Percentiles rank a stretch among this genome's conserved stretches.
Conservation (phyloP, 2,797 vertebrate species). For the Urophycis tenuis region DNA sequence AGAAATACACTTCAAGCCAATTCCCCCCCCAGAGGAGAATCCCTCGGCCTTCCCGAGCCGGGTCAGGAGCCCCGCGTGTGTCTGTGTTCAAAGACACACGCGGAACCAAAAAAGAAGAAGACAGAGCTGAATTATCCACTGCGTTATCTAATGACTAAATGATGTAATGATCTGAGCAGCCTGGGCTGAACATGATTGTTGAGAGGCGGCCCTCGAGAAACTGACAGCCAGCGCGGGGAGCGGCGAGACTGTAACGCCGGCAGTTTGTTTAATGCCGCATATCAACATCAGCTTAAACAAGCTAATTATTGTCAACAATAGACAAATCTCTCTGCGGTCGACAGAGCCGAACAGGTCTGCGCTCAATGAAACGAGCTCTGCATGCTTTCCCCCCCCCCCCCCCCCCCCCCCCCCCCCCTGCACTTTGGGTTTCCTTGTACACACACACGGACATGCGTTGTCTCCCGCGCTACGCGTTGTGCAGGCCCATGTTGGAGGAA, state of each 20-base stretch:
- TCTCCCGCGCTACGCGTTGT: background rate
- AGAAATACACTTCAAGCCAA: background rate
- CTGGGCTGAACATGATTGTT: background rate
- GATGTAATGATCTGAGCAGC: background rate
- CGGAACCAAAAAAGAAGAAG: too few species aligned
- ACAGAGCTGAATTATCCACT: background rate
- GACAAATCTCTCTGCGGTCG: background rate
- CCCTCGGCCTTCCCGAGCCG: background rate
- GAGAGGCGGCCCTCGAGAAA: background rate
- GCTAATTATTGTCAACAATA: slow-evolving; percentile 4
- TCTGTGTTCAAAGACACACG: background rate
- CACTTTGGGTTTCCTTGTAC: background rate
- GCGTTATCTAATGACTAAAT: background rate
- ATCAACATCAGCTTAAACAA: slow-evolving; percentile 4
- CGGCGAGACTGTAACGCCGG: background rate
- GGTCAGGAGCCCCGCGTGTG: background rate
- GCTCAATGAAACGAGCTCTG: background rate
- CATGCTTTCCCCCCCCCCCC: background rate
- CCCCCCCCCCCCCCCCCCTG: too few species aligned
- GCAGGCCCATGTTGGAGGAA: background rate
- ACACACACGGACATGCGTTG: background rate
- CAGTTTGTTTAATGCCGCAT: background rate
- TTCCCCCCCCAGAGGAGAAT: background rate
- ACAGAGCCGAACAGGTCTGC: background rate
- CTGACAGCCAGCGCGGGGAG: background rate